Evolutionary conservation across 2,888 invertebrate genomes (phyloP), one percentile per base, ranked within the genome.

Genomic region (Thereva nobilitata): DNA sequence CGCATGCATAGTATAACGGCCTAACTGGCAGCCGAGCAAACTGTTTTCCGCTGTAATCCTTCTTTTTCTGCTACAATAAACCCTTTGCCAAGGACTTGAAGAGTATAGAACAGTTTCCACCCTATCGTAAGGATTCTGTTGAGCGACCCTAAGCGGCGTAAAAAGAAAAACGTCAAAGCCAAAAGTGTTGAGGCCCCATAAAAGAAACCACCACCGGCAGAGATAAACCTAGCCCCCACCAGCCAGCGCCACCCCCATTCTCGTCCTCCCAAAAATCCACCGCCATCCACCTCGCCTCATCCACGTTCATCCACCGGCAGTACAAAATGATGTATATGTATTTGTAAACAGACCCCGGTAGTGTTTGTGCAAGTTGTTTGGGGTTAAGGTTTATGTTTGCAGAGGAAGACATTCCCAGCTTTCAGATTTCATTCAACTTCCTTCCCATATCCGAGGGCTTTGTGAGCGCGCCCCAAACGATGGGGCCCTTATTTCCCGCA

Each of bases 151-250:
- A 47, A 38, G 37, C 57, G 47, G 47, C 41, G 47, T 59, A 59
- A 59, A 59, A 59, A 50, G 23, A 23, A 23, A 47, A 45, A 47
- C 38, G 38, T 59, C 57, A 59, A 59, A 59, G 45, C 57, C 57
- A 59, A 59, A 23, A 59, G 57, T 47, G 57, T 47, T 59, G 34
- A 47, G 57, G 37, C 47, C 57, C 47, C 57, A 47, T 59, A 59
- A 59, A 59, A 59, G 57, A 59, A 59, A 59, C 57, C 57, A 59
- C 57, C 57, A 38, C 57, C 57, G 47, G 57, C 41, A 59, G 47
- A 59, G 57, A 59, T 59, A 59, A 59, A 45, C 47, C 23, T 23
- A 23, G 23, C 23, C 23, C 23, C 23, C 23, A 23, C 23, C 23
- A 23, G 23, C 23, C 23, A 23, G 23, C 23, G 23, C 23, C 23